A percentile compares a stretch with the other conserved stretches of the same genome.
These are phyloP conservation scores for Ichneumoninae sp. DNA, from an alignment of 2,888 invertebrate species.

Conservation along the genomic window DNA sequence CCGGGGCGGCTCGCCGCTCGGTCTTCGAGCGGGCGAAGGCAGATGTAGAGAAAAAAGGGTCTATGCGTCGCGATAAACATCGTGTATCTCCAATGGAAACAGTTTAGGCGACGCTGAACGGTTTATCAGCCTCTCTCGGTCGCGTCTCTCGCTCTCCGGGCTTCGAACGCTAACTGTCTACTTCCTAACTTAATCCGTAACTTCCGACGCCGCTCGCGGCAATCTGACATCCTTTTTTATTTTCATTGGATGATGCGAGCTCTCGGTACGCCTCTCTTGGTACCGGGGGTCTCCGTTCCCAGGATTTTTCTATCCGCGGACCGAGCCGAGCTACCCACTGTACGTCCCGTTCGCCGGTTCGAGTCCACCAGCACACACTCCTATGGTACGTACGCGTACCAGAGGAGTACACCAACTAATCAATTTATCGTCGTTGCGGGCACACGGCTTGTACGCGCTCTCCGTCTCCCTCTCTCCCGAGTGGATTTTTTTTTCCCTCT, in stretches of 20 bases:
- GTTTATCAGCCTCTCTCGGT: slow-evolving; percentile 71
- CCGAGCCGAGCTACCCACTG: slow-evolving; percentile 1
- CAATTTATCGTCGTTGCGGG: slow-evolving; percentile 82
- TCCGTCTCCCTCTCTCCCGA: slow-evolving; percentile 41
- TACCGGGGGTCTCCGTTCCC: slow-evolving; percentile 81
- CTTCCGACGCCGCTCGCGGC: slow-evolving; percentile 83
- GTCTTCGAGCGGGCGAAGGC: neutral
- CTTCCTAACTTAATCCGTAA: slow-evolving; percentile 85
- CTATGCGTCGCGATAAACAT: slow-evolving; percentile 10
- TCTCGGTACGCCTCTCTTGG: slow-evolving; percentile 51
- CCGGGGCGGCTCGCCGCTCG: neutral
- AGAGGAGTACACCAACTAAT: slow-evolving; percentile 78
- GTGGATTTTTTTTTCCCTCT: slow-evolving; percentile 10
- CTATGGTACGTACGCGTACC: slow-evolving; percentile 6
- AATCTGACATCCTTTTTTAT: slow-evolving; percentile 84
- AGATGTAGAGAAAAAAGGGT: slow-evolving; percentile 10
- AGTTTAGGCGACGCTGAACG: slow-evolving; percentile 56
- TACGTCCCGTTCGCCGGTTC: slow-evolving; percentile 11
- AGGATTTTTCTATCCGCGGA: slow-evolving; percentile 83
- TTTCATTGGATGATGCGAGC: slow-evolving; percentile 81
- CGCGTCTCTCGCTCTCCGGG: slow-evolving; percentile 69
- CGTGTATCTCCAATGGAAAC: slow-evolving; percentile 40
- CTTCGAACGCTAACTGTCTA: slow-evolving; percentile 82
- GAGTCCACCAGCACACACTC: neutral
- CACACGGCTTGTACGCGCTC: slow-evolving; percentile 57